A percentile compares a stretch with the other conserved stretches of the same genome.
These are phyloP conservation scores for Actenoides hombroni DNA, from an alignment of 2,113 vertebrate genomes.

Conservation along the genomic window DNA sequence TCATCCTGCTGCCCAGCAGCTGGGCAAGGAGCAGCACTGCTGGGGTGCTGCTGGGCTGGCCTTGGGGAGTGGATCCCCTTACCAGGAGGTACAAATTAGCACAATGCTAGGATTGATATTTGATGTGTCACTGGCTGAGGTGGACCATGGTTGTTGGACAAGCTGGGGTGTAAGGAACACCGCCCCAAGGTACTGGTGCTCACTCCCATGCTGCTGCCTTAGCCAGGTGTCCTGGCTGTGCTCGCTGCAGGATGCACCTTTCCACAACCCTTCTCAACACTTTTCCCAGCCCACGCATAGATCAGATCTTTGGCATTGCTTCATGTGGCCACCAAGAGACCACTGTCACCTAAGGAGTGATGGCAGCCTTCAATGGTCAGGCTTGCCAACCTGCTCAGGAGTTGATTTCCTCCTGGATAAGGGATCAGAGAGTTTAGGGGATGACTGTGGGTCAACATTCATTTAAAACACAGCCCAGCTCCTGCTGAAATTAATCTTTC, in stretches of 20 bases:
- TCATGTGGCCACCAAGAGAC: accelerated
- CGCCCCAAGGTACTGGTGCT: accelerated
- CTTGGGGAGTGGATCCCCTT: neutral
- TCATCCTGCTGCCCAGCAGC: neutral
- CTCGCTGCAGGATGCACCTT: neutral
- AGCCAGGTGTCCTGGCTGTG: neutral
- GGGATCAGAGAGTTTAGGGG: neutral
- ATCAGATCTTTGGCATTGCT: neutral
- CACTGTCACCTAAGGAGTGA: neutral
- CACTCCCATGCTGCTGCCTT: accelerated
- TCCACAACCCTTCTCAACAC: neutral
- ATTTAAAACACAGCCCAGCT: neutral
- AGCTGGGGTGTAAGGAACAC: accelerated
- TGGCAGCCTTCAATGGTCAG: accelerated
- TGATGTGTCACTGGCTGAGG: neutral
- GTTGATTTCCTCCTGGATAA: neutral
- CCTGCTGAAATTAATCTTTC: neutral
- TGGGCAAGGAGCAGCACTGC: neutral
- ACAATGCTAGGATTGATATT: accelerated
- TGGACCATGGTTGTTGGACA: neutral
- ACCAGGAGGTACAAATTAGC: accelerated
- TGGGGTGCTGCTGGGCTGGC: neutral
- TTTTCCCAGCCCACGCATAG: neutral
- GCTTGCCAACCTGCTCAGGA: neutral
- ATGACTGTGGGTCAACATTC: neutral